phyloP scores from a whole-genome alignment of 2,888 invertebrate genomes.

The Drosophila algonquin region DNA sequence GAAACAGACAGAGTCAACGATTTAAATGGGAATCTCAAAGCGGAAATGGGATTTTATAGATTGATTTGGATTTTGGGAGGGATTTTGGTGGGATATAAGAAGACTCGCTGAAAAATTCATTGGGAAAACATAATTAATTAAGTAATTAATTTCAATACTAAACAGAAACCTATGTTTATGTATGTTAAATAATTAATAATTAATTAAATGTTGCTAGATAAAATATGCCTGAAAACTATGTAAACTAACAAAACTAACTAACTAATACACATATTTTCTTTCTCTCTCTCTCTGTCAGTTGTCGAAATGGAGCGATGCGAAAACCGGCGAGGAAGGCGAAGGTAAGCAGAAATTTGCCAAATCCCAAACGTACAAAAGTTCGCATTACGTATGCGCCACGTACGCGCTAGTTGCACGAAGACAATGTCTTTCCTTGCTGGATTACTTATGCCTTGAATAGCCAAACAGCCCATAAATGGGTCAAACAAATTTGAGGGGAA shows the following conservation, averaged over 20 bases:
- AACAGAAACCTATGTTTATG: background rate
- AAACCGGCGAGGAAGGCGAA: conserved; percentile 78
- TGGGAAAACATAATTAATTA: background rate
- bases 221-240: background rate
- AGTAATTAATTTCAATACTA: background rate
- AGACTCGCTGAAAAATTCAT: background rate
- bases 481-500: background rate
- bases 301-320: conserved; percentile 89
- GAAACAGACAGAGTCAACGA: background rate
- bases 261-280: conserved; percentile 14
- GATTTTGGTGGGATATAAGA: background rate
- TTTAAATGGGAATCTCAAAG: background rate
- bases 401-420: background rate
- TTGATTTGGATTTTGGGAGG: background rate
- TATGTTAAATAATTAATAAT: too few relatives aligned
- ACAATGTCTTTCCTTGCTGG: background rate
- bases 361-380: background rate
- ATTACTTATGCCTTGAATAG: background rate
- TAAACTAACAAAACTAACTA: conserved; percentile 13
- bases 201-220: background rate
- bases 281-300: conserved; percentile 89
- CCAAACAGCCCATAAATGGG: background rate
- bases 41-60: background rate
- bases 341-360: conserved; percentile 60
- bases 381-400: conserved; percentile 31